phyloP scores from a whole-genome alignment of 2,797 vertebrate species.

The Phalanger gymnotis region DNA sequence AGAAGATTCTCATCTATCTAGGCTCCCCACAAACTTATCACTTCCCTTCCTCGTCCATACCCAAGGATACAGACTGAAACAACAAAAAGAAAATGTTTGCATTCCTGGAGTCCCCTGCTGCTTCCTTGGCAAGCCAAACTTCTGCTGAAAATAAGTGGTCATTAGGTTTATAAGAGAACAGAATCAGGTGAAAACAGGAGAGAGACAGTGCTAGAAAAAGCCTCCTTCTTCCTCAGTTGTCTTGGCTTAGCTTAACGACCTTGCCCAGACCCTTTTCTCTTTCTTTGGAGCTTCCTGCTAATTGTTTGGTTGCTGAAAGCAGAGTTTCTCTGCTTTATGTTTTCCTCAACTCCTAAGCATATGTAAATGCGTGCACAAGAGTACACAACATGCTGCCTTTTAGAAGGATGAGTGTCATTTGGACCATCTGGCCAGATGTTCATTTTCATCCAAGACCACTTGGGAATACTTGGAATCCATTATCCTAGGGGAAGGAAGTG shows the following conservation, averaged over 20 bases:
- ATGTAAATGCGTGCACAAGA: neutral
- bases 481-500: neutral
- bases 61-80: neutral
- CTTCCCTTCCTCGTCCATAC: neutral
- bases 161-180: neutral
- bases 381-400: neutral
- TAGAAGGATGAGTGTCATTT: neutral
- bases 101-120: neutral
- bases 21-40: neutral
- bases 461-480: neutral
- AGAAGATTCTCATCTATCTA: conserved; percentile 49
- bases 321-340: neutral
- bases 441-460: neutral
- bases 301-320: neutral
- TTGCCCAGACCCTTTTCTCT: neutral
- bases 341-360: neutral
- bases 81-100: neutral
- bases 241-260: neutral
- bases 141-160: neutral
- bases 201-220: neutral
- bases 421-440: neutral
- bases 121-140: neutral
- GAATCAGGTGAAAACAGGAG: neutral
- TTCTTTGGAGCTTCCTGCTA: neutral
- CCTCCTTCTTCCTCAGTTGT: neutral